Percentiles rank a stretch among this genome's conserved stretches.
phyloP scores from a whole-genome alignment of 2,113 vertebrate species.

The Sula dactylatra region DNA sequence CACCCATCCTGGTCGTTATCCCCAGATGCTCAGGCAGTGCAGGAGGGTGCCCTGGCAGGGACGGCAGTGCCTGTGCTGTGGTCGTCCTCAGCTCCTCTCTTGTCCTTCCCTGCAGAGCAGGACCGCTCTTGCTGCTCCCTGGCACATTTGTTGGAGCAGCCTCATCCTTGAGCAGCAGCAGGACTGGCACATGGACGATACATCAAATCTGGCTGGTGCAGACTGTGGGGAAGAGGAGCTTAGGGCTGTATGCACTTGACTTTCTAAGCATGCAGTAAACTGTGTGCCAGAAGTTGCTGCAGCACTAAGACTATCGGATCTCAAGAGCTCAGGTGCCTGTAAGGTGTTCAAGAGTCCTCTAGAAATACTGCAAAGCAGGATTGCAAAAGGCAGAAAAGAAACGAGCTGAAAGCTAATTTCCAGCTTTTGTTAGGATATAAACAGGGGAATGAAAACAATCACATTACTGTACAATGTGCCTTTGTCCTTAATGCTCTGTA shows the following conservation, averaged over 20 bases:
- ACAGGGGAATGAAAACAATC: background rate
- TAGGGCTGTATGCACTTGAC: background rate
- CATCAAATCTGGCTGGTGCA: background rate
- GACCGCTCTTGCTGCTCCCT: background rate
- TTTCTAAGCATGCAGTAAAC: background rate
- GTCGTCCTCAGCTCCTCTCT: background rate
- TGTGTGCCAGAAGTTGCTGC: background rate
- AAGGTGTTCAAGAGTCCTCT: background rate
- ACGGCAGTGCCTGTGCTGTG: background rate
- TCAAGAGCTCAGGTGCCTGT: background rate
- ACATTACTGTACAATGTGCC: background rate
- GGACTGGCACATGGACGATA: rapidly evolving
- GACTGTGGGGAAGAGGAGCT: background rate
- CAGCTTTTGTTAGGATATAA: slow-evolving; percentile 12
- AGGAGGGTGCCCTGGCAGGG: background rate
- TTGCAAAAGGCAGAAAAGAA: background rate
- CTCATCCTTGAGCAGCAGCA: background rate
- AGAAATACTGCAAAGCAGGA: background rate
- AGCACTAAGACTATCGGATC: background rate
- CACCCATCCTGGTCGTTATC: rapidly evolving
- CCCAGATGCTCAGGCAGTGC: too few relatives aligned
- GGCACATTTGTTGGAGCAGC: background rate
- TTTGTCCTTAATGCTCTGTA: slow-evolving; percentile 3
- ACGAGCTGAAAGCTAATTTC: background rate
- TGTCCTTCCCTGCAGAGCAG: background rate